Evolutionary conservation across 2,113 vertebrate genomes (phyloP).

Genomic region (Atherinomorus stipes): DNA sequence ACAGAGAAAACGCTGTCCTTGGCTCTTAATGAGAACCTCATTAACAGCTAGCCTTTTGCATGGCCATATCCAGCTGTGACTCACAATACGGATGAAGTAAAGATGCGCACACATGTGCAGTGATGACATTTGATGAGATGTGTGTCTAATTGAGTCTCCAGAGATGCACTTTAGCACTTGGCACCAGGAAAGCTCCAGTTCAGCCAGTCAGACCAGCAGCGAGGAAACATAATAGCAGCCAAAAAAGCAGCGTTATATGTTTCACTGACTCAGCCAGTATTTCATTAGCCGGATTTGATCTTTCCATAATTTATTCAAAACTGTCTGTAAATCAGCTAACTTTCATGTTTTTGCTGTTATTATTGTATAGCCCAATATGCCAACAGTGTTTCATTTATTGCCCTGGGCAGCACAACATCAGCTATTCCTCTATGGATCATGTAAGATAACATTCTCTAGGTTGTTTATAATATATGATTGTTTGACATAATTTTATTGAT

Average conservation of each 20-base stretch:
- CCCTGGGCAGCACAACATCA: not conserved
- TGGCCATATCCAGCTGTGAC: slow-evolving; percentile 44
- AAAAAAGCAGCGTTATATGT: not conserved
- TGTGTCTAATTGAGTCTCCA: slow-evolving; percentile 71
- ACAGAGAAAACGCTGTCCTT: slow-evolving; percentile 22
- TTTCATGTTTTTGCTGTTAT: not conserved
- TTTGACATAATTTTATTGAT: not conserved
- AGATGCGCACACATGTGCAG: slow-evolving; percentile 9
- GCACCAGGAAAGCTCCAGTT: slow-evolving; percentile 22
- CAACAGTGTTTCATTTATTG: no score
- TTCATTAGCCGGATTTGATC: not conserved
- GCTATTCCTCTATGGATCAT: not conserved
- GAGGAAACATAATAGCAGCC: slow-evolving; percentile 41
- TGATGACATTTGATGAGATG: slow-evolving; percentile 65
- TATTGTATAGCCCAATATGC: not conserved
- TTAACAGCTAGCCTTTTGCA: slow-evolving; percentile 53
- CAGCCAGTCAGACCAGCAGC: slow-evolving; percentile 41
- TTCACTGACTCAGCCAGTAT: not conserved
- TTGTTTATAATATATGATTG: not conserved
- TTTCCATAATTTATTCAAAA: not conserved
- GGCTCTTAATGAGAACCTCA: slow-evolving; percentile 69
- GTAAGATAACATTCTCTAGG: not conserved
- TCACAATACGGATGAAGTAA: slow-evolving; percentile 18
- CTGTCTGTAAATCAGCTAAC: not conserved
- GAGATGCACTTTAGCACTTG: slow-evolving; percentile 48